Evolutionary conservation across 2,888 invertebrate genomes (phyloP).

Genomic region (Idaea dimidiata): DNA sequence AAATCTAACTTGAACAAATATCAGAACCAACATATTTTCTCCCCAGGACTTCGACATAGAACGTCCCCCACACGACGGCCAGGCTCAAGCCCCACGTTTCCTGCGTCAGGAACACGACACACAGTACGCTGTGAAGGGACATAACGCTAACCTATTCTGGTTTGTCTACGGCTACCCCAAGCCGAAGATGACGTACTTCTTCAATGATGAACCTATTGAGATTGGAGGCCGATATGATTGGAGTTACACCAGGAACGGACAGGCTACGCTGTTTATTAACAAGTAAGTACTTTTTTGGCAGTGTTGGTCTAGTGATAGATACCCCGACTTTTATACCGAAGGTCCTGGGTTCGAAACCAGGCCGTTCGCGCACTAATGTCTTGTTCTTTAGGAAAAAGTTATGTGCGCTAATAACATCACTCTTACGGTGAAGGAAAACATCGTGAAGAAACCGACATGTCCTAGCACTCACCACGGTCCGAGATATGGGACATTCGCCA

Average conservation of each 20-base stretch:
- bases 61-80: constrained; percentile 91
- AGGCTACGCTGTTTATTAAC: constrained; percentile 93
- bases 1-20: constrained; percentile 26
- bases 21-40: no score
- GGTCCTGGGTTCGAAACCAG: no score
- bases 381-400: no score
- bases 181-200: constrained; percentile 94
- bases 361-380: no score
- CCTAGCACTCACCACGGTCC: no score
- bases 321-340: no score
- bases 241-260: constrained; percentile 94
- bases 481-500: no score
- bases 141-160: constrained; percentile 94
- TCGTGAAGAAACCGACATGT: no score
- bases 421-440: no score
- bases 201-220: constrained; percentile 90
- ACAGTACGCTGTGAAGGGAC: constrained; percentile 95
- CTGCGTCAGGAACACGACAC: constrained; percentile 92
- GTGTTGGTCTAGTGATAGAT: background rate
- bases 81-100: constrained; percentile 92
- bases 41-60: constrained; percentile 96
- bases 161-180: constrained; percentile 98
- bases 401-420: no score
- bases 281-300: constrained; percentile 76
- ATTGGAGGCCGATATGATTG: constrained; percentile 92